Evolutionary conservation across 2,888 invertebrate genomes (phyloP).

Genomic region (Morpho deidamia): DNA sequence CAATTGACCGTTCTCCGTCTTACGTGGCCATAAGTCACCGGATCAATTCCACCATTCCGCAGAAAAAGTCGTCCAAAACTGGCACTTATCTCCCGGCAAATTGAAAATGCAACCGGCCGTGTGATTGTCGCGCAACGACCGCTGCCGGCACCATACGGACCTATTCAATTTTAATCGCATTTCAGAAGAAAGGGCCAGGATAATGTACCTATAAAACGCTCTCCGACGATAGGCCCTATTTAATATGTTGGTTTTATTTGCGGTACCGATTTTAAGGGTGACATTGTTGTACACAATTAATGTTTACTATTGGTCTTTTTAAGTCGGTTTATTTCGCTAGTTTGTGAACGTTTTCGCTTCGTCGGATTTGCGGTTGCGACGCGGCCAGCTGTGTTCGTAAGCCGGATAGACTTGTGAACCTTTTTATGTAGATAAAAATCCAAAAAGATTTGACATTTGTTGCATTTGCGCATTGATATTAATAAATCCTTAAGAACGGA

Average conservation of each 20-base stretch:
- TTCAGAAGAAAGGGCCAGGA: constrained; percentile 75
- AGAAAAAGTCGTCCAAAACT: constrained; percentile 72
- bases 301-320: constrained; percentile 73
- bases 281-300: constrained; percentile 60
- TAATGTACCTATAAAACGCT: constrained; percentile 67
- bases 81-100: constrained; percentile 75
- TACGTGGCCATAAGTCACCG: constrained; percentile 67
- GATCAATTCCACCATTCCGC: constrained; percentile 72
- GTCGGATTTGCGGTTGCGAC: constrained; percentile 31
- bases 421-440: too few species aligned
- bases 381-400: constrained; percentile 11
- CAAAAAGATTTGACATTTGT: too few species aligned
- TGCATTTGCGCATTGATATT: too few species aligned
- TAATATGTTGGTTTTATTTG: constrained; percentile 73
- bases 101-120: constrained; percentile 76
- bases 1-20: constrained; percentile 67
- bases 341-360: constrained; percentile 46
- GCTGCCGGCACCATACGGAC: constrained; percentile 71
- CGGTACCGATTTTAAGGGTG: constrained; percentile 64
- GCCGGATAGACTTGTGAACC: background rate
- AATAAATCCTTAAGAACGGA: too few species aligned
- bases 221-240: constrained; percentile 58
- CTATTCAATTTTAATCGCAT: constrained; percentile 79
- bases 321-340: constrained; percentile 46
- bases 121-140: constrained; percentile 74